Evolutionary conservation across 2,888 invertebrate genomes (phyloP).

Genomic region (Lissonota sp.): DNA sequence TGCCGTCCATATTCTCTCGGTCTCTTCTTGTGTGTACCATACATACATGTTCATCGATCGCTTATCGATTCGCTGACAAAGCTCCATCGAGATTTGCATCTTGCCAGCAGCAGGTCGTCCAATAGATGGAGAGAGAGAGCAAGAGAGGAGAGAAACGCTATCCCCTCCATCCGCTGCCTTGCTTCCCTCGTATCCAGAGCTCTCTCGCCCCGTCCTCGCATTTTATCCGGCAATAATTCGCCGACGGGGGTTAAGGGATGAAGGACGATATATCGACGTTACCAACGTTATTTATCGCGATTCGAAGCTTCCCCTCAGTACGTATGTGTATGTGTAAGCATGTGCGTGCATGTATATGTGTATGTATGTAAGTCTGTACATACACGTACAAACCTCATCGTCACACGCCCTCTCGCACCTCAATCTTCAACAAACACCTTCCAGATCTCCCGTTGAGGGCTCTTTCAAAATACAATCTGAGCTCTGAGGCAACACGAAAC

Average conservation of each 20-base stretch:
- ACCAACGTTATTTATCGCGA: constrained; percentile 61
- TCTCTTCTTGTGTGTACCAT: constrained; percentile 32
- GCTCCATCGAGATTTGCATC: constrained; percentile 66
- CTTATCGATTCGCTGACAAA: constrained; percentile 66
- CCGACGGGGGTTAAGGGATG: constrained; percentile 61
- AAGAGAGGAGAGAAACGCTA: constrained; percentile 37
- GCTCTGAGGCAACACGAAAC: no score
- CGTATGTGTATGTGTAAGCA: constrained; percentile 14
- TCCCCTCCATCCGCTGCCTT: constrained; percentile 13
- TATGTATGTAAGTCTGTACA: constrained; percentile 4
- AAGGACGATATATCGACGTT: constrained; percentile 65
- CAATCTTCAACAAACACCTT: neutral
- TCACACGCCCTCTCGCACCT: neutral
- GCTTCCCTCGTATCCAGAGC: constrained; percentile 41
- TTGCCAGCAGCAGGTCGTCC: constrained; percentile 50
- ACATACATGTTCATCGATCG: constrained; percentile 63
- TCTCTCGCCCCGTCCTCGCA: constrained; percentile 51
- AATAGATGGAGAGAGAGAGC: constrained; percentile 9
- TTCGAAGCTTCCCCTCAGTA: constrained; percentile 25
- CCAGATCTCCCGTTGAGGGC: neutral
- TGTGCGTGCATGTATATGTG: constrained; percentile 23
- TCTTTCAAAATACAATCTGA: no score
- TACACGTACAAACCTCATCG: neutral
- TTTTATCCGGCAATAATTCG: constrained; percentile 65
- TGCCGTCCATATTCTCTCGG: constrained; percentile 57